Percentiles rank a stretch among this genome's conserved stretches.
phyloP scores from a whole-genome alignment of 2,113 vertebrate genomes.

The Elachura formosa region DNA sequence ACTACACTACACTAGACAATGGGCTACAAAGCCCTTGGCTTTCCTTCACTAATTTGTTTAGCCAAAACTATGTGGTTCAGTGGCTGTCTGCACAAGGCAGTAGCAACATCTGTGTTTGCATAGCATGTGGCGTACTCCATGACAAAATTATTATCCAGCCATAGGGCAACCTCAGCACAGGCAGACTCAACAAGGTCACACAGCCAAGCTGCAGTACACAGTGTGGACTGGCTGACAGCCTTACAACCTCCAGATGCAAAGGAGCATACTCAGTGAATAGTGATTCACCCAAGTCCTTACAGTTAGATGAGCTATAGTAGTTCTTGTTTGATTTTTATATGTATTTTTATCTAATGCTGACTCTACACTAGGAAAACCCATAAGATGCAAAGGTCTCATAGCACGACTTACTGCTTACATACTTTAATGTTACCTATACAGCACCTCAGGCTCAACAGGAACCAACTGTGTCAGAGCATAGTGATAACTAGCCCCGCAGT shows the following conservation, averaged over 20 bases:
- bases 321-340: neutral
- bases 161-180: neutral
- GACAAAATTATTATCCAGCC: neutral
- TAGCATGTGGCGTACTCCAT: fast-evolving
- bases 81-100: neutral
- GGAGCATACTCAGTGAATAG: neutral
- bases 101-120: fast-evolving
- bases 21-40: neutral
- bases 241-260: neutral
- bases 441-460: constrained; percentile 37
- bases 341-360: neutral
- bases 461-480: neutral
- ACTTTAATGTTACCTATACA: neutral
- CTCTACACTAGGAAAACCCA: neutral
- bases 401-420: neutral
- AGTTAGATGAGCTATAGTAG: neutral
- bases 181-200: neutral
- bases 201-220: neutral
- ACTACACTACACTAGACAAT: fast-evolving
- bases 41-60: neutral
- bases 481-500: constrained; percentile 42
- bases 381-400: neutral
- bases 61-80: neutral
- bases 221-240: neutral
- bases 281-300: neutral